A percentile compares a stretch with the other conserved stretches of the same genome.
phyloP scores from a whole-genome alignment of 2,113 vertebrate genomes.

The Pterocles gutturalis region DNA sequence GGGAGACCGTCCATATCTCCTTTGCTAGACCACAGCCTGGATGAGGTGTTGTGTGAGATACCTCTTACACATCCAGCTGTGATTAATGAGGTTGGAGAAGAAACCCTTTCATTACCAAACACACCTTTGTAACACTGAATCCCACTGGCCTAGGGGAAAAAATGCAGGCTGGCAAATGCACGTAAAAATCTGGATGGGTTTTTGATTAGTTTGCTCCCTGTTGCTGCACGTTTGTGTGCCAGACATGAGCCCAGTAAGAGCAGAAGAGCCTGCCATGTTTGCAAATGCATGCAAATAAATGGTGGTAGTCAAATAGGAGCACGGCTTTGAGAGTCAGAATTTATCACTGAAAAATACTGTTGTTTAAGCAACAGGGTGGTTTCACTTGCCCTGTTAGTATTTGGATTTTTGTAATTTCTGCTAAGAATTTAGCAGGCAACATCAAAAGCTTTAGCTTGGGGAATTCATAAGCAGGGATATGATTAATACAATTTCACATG shows the following conservation, averaged over 20 bases:
- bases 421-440: slow-evolving; percentile 36
- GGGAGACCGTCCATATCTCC: background rate
- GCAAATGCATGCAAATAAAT: background rate
- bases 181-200: background rate
- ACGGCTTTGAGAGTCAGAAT: background rate
- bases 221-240: background rate
- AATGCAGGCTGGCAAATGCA: background rate
- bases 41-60: background rate
- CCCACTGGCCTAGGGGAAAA: background rate
- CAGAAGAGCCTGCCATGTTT: background rate
- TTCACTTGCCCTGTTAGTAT: background rate
- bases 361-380: background rate
- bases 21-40: background rate
- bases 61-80: background rate
- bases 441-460: slow-evolving; percentile 44
- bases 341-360: background rate
- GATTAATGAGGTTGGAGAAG: background rate
- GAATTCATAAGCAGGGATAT: slow-evolving; percentile 31
- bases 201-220: background rate
- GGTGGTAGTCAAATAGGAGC: background rate
- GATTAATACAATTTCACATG: slow-evolving; percentile 53
- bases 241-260: background rate
- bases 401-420: slow-evolving; percentile 8
- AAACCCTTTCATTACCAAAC: background rate
- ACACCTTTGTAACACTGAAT: background rate